Conservation (phyloP, 2,888 invertebrate genomes). For the Acleris emargana region DNA sequence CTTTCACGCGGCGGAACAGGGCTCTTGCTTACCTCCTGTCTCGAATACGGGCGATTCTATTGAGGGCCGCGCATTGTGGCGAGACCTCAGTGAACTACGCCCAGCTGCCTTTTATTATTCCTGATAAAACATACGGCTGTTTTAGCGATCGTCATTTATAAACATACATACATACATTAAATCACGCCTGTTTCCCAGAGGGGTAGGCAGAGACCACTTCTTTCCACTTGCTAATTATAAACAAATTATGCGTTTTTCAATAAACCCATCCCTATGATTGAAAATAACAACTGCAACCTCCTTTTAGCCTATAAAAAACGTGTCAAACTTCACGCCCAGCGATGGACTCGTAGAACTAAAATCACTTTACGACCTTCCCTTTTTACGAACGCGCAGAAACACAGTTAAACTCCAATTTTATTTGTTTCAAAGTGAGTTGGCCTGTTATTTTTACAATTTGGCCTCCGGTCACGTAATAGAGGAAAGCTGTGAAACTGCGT, state of each 20-base stretch:
- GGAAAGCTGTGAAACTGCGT: slow-evolving; percentile 35
- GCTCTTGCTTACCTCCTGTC: slow-evolving; percentile 60
- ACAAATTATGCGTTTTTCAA: no score
- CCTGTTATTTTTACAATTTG: slow-evolving; percentile 34
- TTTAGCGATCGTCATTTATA: no score
- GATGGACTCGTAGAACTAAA: slow-evolving; percentile 45
- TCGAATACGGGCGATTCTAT: slow-evolving; percentile 58
- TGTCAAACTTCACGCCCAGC: slow-evolving; percentile 40
- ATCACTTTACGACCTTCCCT: slow-evolving; percentile 47
- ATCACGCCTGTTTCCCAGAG: no score
- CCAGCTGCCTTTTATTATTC: no score
- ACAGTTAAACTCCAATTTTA: slow-evolving; percentile 44
- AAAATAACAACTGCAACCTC: background rate
- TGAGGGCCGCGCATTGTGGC: slow-evolving; percentile 59
- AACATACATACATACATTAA: no score
- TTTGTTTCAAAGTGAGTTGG: slow-evolving; percentile 40
- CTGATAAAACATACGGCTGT: no score
- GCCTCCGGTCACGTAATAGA: slow-evolving; percentile 38
- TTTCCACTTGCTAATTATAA: no score
- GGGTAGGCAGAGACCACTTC: no score
- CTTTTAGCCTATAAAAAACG: slow-evolving; percentile 1
- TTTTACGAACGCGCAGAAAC: slow-evolving; percentile 49
- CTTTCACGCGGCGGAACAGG: slow-evolving; percentile 64
- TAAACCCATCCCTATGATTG: slow-evolving; percentile 1
- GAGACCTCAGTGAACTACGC: slow-evolving; percentile 52